Evolutionary conservation across 2,113 vertebrate genomes (phyloP).

Genomic region (Polypterus bichir): DNA sequence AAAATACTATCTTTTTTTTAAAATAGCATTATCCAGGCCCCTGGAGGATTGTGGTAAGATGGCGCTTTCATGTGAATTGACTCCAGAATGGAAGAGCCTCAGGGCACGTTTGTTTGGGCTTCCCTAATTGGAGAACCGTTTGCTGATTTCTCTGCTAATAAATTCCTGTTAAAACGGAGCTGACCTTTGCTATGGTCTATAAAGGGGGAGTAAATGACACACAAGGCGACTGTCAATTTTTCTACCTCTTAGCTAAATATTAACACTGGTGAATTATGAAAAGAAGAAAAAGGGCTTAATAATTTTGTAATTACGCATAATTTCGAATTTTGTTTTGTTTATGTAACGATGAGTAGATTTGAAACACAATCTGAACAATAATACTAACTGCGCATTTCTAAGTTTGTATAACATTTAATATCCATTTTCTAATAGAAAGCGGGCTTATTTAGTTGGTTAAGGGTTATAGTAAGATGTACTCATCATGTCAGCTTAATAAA

Average conservation of each 20-base stretch:
- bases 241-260: constrained; percentile 18
- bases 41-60: constrained; percentile 31
- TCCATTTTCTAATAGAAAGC: no score
- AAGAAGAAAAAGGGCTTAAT: no score
- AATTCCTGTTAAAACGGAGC: constrained; percentile 55
- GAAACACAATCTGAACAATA: no score
- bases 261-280: neutral
- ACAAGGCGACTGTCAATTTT: constrained; percentile 35
- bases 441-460: no score
- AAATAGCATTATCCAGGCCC: constrained; percentile 29
- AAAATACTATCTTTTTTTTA: constrained; percentile 40
- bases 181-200: constrained; percentile 57
- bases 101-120: constrained; percentile 59
- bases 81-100: constrained; percentile 38
- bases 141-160: constrained; percentile 58
- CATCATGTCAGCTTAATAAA: no score
- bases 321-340: no score
- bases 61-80: constrained; percentile 24
- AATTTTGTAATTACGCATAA: no score
- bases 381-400: no score
- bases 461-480: no score
- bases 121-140: constrained; percentile 58
- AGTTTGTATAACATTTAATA: no score
- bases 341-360: no score
- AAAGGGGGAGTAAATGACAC: constrained; percentile 33